These are phyloP conservation scores for Diabrotica virgifera DNA, from an alignment of 1,140 invertebrate species.

Conservation along the genomic window DNA sequence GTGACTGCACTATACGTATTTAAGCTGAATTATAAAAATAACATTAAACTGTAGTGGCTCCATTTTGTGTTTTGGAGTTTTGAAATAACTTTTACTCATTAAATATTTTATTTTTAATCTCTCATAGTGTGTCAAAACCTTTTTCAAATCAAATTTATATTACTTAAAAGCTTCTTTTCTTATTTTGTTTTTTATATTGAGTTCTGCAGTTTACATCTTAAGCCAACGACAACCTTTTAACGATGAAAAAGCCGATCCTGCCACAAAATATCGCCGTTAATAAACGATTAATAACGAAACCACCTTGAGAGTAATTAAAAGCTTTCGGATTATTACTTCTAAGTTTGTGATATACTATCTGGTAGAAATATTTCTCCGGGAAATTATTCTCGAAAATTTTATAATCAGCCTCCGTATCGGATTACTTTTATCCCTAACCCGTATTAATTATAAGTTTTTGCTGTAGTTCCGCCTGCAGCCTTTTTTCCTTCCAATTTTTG, in stretches of 20 bases:
- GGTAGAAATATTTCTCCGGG: conserved; percentile 7
- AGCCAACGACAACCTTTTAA: neutral
- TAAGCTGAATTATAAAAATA: too few species aligned
- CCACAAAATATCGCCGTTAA: conserved; percentile 17
- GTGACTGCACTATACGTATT: too few species aligned
- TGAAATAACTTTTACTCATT: too few species aligned
- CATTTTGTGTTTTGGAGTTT: too few species aligned
- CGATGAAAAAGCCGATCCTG: neutral
- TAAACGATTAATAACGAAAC: conserved; percentile 21
- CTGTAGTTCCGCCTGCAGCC: neutral
- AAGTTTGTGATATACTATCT: conserved; percentile 16
- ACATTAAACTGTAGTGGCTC: too few species aligned
- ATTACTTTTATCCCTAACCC: conserved; percentile 7
- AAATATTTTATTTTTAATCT: too few species aligned
- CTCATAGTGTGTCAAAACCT: too few species aligned
- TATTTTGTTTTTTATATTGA: too few species aligned
- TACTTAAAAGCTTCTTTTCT: too few species aligned
- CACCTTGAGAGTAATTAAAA: conserved; percentile 19
- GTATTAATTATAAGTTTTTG: conserved; percentile 3
- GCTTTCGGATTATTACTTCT: conserved; percentile 20
- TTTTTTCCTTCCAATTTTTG: neutral
- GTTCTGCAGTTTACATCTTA: too few species aligned
- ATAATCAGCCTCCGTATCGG: conserved; percentile 3
- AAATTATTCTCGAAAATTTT: conserved; percentile 13
- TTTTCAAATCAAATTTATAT: too few species aligned